Base-by-base conservation (phyloP, 2,113 vertebrate species). In the Lamprologus lemairii region DNA sequence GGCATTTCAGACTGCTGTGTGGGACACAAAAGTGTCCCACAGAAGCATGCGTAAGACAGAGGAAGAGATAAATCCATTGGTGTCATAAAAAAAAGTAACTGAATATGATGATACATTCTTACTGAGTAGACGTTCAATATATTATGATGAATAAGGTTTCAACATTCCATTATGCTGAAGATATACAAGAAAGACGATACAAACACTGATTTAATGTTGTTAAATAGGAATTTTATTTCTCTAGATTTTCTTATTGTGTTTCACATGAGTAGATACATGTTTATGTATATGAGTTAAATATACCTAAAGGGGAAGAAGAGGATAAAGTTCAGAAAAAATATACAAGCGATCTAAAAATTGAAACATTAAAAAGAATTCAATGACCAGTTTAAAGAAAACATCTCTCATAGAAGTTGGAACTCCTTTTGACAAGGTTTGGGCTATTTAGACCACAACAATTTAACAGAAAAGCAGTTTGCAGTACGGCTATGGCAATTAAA, bases 1-100 rank as follows among this genome's bases (percentile, higher is more conserved):
- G 86, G 51, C 86, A 31, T 87, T 91, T 91, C 85, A 85, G 83
- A 86, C 51, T 26, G 88, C 88, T 51, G 49, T 7, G 2, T 12
- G 78, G 58, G 90, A 71, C 78, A 81, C 82, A 16, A 5, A 57
- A 60, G 9, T 47, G 51, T 79, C 82, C 82, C 42, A 12, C 8
- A 5, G 37, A 28, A 11, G 54, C 21, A 14, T 45, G 45, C 19
- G 9, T 42, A 54, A 60, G 31, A 47, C 21, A 17, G 16, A 23
- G 10, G 14, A 4, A 13, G 10, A 23, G 28, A 14, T 5, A 60
- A 81, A 13, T 8, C 9, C 2, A 4, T 11, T 79, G 68, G 82
- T 82, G 10, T 51, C 33, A 40, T 37, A 2, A n/a, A 37, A 65
- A 60, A 68, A 65, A 37, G 19, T 14, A 68, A 68, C n/a, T 68